Conservation (phyloP, 2,113 vertebrate species). For the Myiagra hebetior region DNA sequence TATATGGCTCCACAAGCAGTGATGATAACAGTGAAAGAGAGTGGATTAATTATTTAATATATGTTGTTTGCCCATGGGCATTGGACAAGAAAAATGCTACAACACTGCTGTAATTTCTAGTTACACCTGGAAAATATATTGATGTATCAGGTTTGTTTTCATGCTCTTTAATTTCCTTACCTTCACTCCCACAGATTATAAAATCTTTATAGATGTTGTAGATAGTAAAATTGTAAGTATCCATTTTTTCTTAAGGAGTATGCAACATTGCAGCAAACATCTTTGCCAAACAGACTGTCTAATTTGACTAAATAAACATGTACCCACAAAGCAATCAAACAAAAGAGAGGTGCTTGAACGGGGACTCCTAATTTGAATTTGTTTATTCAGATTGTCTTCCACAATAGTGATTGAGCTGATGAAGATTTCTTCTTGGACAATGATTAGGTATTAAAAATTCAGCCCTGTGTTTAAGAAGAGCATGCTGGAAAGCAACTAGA, state of each 20-base stretch:
- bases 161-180: conserved; percentile 42
- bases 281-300: neutral
- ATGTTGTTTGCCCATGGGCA: neutral
- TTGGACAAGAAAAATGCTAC: neutral
- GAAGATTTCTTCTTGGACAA: neutral
- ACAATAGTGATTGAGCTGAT: neutral
- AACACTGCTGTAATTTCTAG: neutral
- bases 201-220: conserved; percentile 46
- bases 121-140: conserved; percentile 8
- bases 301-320: conserved; percentile 17
- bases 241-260: neutral
- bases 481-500: neutral
- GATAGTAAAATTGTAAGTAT: conserved; percentile 30
- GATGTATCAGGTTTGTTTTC: conserved; percentile 24
- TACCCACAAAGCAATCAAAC: neutral
- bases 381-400: neutral
- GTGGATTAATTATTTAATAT: neutral
- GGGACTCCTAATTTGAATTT: neutral
- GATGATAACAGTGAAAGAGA: neutral
- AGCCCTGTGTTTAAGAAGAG: neutral
- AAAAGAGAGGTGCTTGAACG: neutral
- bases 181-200: conserved; percentile 14
- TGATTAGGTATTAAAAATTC: neutral
- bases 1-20: neutral
- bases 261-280: neutral